These are phyloP conservation scores for Propithecus deckenii DNA, from an alignment of 2,797 vertebrate genomes.

Conservation along the genomic window DNA sequence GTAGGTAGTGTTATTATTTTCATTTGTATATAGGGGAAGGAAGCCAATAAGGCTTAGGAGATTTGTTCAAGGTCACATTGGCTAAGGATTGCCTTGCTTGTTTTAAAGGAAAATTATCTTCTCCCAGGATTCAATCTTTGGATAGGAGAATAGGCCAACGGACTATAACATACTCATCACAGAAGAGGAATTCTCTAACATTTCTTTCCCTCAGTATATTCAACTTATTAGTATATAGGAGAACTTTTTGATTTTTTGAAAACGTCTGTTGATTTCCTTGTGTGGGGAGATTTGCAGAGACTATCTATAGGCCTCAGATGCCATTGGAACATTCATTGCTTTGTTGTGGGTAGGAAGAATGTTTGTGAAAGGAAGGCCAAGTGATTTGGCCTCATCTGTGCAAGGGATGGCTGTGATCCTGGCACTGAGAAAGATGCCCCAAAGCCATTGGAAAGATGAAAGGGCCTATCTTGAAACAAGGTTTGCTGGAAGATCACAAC, in stretches of 20 bases:
- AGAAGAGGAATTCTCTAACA: neutral
- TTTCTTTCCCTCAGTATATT: neutral
- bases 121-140: neutral
- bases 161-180: neutral
- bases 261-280: constrained; percentile 51
- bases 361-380: constrained; percentile 54
- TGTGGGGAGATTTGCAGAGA: constrained; percentile 54
- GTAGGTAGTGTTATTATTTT: neutral
- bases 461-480: constrained; percentile 43
- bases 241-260: constrained; percentile 37
- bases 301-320: neutral
- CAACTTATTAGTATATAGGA: neutral
- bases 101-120: constrained; percentile 16
- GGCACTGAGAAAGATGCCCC: constrained; percentile 54
- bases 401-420: constrained; percentile 55
- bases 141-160: neutral
- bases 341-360: constrained; percentile 30
- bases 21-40: neutral
- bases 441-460: constrained; percentile 62
- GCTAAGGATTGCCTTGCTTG: neutral
- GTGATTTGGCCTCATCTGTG: constrained; percentile 55
- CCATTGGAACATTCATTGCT: neutral
- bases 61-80: neutral
- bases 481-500: constrained; percentile 62
- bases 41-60: neutral